phyloP scores from a whole-genome alignment of 1,140 invertebrate genomes.

The silkworm (Bombyx mori) region DNA sequence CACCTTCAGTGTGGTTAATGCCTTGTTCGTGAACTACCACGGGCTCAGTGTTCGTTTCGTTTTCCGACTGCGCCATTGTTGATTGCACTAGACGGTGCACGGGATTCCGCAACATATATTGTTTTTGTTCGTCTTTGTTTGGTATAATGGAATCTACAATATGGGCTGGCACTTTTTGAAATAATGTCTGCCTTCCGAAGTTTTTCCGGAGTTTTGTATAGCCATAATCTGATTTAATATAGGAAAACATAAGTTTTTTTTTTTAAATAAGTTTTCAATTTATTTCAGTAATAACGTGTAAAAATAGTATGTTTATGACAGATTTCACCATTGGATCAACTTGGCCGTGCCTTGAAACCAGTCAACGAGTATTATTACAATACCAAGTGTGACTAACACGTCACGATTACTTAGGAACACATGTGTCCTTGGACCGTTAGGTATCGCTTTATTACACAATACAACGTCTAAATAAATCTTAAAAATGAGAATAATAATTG shows the following conservation, averaged over 20 bases:
- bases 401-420: slow-evolving; percentile 26
- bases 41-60: slow-evolving; percentile 61
- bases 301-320: slow-evolving; percentile 7
- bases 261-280: slow-evolving; percentile 2
- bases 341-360: slow-evolving; percentile 29
- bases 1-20: slow-evolving; percentile 92
- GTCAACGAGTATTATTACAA: slow-evolving; percentile 19
- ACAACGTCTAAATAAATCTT: no score
- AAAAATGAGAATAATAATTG: neutral
- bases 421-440: slow-evolving; percentile 41
- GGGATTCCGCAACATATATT: slow-evolving; percentile 51
- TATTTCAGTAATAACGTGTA: slow-evolving; percentile 2
- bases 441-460: neutral
- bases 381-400: slow-evolving; percentile 20
- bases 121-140: slow-evolving; percentile 34
- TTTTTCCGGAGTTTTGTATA: slow-evolving; percentile 46
- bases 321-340: slow-evolving; percentile 28
- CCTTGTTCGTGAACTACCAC: slow-evolving; percentile 70
- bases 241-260: slow-evolving; percentile 27
- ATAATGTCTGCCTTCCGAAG: slow-evolving; percentile 49
- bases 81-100: slow-evolving; percentile 46
- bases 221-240: slow-evolving; percentile 39
- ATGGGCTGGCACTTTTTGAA: slow-evolving; percentile 42
- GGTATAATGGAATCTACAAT: slow-evolving; percentile 51
- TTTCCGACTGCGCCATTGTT: slow-evolving; percentile 41